These are phyloP conservation scores for Adrianichthys oophorus DNA, from an alignment of 2,797 vertebrate species.

Conservation along the genomic window DNA sequence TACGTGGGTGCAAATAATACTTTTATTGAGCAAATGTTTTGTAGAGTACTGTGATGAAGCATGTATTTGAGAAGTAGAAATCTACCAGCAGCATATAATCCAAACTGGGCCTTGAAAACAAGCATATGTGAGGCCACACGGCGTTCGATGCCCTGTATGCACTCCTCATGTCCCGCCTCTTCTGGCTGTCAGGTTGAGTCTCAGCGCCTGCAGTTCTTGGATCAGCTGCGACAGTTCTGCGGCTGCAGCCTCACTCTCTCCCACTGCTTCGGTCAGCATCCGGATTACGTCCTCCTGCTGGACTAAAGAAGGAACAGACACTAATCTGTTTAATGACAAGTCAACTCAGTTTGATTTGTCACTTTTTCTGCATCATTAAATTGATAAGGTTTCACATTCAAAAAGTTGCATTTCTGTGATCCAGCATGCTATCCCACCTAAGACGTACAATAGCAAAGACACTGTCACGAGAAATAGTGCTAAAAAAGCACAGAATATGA, in stretches of 20 bases:
- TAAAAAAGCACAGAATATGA: constrained; percentile 74
- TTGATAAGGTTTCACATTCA: background rate
- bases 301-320: constrained; percentile 68
- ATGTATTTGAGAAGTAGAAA: too few species aligned
- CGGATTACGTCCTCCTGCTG: constrained; percentile 84
- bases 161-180: constrained; percentile 42
- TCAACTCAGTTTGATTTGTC: background rate
- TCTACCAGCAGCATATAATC: too few species aligned
- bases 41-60: too few species aligned
- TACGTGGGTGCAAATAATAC: too few species aligned
- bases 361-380: background rate
- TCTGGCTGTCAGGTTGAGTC: constrained; percentile 66
- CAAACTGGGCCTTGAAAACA: background rate
- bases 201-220: constrained; percentile 68
- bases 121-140: background rate
- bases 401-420: too few species aligned
- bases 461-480: constrained; percentile 81
- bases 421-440: constrained; percentile 45
- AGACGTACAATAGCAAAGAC: constrained; percentile 77
- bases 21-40: too few species aligned
- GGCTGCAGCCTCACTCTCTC: constrained; percentile 75
- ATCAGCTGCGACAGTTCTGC: constrained; percentile 76
- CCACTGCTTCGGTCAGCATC: constrained; percentile 72
- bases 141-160: background rate
- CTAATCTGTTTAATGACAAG: background rate